Percentiles rank a stretch among this genome's conserved stretches.
Conservation (phyloP, 2,888 invertebrate species). For the Muschampia plurimacula region DNA sequence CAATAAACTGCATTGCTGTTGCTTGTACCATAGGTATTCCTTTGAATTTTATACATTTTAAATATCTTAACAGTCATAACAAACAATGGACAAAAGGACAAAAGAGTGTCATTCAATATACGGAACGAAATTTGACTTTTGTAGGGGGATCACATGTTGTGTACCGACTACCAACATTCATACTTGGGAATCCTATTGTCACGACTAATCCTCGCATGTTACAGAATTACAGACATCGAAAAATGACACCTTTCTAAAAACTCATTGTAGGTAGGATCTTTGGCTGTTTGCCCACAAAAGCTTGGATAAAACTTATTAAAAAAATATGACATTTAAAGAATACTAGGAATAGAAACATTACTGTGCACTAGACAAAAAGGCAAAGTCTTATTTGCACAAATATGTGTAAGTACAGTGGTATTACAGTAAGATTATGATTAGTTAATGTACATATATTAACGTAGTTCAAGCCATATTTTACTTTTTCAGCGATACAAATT, state of each 20-base stretch:
- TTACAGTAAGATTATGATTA: too few species aligned
- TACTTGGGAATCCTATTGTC: neutral
- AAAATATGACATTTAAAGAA: neutral
- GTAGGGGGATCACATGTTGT: neutral
- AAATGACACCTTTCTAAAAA: neutral
- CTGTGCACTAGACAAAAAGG: too few species aligned
- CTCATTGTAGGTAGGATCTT: neutral
- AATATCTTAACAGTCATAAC: neutral
- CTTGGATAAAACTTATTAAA: neutral
- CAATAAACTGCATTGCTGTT: too few species aligned
- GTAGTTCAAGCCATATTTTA: too few species aligned
- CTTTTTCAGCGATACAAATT: too few species aligned
- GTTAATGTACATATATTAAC: too few species aligned
- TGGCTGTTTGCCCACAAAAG: neutral
- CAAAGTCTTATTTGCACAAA: too few species aligned
- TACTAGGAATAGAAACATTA: too few species aligned
- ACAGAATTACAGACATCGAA: neutral
- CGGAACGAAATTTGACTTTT: constrained; percentile 5
- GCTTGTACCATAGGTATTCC: too few species aligned
- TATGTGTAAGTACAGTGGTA: too few species aligned
- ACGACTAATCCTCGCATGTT: neutral
- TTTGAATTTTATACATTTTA: neutral
- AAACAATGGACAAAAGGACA: neutral
- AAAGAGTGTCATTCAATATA: constrained; percentile 1
- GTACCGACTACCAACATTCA: neutral